These are phyloP conservation scores for Phenganax stokvisi DNA, from an alignment of 92 coral and sea anemone genomes.

Conservation along the genomic window DNA sequence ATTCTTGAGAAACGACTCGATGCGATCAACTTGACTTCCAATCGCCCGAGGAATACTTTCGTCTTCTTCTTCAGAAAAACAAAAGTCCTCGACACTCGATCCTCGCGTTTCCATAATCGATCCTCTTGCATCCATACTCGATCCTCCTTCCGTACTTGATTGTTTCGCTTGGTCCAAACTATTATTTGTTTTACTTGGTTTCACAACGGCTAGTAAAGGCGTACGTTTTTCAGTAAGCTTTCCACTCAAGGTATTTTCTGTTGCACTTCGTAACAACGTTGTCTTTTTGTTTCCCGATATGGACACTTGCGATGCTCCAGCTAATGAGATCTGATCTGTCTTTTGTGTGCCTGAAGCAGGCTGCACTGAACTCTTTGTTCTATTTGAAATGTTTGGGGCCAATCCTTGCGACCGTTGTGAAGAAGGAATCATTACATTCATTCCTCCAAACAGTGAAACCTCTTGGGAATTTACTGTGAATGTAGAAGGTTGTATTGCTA, in stretches of 20 bases:
- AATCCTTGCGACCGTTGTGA: too few species aligned
- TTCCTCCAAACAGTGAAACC: too few species aligned
- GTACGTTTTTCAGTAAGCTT: slow-evolving; percentile 6
- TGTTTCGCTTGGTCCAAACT: not conserved
- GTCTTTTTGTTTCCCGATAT: not conserved
- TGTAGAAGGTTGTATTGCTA: too few species aligned
- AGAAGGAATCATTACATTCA: too few species aligned
- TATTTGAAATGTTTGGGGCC: too few species aligned
- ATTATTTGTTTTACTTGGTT: slow-evolving; percentile 5
- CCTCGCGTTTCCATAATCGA: not conserved
- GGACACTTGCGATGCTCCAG: too few species aligned
- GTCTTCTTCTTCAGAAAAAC: slow-evolving; percentile 29
- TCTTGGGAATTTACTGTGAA: too few species aligned
- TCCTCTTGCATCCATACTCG: too few species aligned
- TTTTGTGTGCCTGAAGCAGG: too few species aligned
- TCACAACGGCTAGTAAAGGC: slow-evolving; percentile 28
- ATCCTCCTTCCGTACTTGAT: too few species aligned
- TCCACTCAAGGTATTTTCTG: not conserved
- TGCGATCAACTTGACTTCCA: slow-evolving; percentile 58
- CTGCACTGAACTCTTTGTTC: too few species aligned
- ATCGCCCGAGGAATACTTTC: slow-evolving; percentile 27
- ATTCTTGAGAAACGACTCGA: slow-evolving; percentile 58
- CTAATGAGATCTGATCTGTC: too few species aligned
- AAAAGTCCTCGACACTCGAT: slow-evolving; percentile 25
- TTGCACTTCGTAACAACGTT: not conserved